Evolutionary conservation across 2,113 vertebrate species (phyloP).

Genomic region (Ibidorhyncha struthersii): DNA sequence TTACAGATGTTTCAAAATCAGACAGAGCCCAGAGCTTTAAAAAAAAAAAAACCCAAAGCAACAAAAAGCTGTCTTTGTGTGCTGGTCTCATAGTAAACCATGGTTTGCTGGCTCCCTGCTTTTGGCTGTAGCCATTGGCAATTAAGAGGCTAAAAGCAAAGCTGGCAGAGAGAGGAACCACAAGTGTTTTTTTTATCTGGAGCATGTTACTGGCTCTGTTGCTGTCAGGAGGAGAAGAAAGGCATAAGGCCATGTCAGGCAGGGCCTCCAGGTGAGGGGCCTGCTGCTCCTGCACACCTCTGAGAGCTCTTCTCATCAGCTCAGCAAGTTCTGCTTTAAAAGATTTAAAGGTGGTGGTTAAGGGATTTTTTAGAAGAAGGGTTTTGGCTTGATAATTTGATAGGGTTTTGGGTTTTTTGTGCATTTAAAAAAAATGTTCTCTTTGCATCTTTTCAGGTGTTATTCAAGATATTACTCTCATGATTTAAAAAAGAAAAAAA

Average conservation of each 20-base stretch:
- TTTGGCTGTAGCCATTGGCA: slow-evolving; percentile 5
- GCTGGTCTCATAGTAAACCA: background rate
- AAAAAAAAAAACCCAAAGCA: background rate
- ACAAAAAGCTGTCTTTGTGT: background rate
- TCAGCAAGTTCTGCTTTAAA: background rate
- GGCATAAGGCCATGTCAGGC: background rate
- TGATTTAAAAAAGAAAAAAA: background rate
- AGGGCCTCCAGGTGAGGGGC: background rate
- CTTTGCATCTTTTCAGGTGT: background rate
- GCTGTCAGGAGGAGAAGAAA: background rate
- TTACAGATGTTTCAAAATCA: background rate
- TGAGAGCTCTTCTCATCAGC: background rate
- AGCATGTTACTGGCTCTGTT: background rate
- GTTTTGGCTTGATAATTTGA: background rate
- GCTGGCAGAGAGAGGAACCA: background rate
- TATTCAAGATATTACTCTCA: background rate
- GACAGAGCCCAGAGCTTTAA: background rate
- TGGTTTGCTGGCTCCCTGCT: background rate
- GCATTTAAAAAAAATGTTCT: background rate
- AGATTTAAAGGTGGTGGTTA: background rate
- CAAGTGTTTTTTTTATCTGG: background rate
- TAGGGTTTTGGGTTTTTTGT: background rate
- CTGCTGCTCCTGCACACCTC: background rate
- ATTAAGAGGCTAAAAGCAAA: slow-evolving; percentile 13
- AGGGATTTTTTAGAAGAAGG: background rate